Conservation (phyloP, 2,113 vertebrate genomes). For the Ariopsis seemanni region DNA sequence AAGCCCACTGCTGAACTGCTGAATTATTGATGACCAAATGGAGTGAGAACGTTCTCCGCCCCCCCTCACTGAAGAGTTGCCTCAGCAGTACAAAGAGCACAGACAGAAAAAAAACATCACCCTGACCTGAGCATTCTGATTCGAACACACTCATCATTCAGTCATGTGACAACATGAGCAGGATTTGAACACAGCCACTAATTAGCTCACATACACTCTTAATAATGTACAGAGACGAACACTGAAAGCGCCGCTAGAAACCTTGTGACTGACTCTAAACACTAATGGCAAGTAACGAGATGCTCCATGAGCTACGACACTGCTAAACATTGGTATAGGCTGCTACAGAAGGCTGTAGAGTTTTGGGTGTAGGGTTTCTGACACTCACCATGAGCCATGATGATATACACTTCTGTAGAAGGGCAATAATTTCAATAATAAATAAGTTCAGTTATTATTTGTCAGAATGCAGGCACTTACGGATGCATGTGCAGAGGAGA, state of each 20-base stretch:
- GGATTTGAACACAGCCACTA: neutral
- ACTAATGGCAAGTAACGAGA: neutral
- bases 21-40: conserved; percentile 70
- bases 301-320: neutral
- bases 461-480: too few relatives aligned
- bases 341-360: neutral
- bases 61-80: conserved; percentile 8
- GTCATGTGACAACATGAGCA: neutral
- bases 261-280: neutral
- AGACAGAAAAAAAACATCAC: neutral
- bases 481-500: too few relatives aligned
- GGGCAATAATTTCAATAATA: too few relatives aligned
- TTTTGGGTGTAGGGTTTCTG: neutral
- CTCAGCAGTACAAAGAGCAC: conserved; percentile 9
- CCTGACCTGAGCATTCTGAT: neutral
- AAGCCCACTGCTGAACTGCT: conserved; percentile 57
- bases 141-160: neutral
- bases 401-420: too few relatives aligned
- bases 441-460: too few relatives aligned
- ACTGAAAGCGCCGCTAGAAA: neutral
- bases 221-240: neutral
- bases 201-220: neutral
- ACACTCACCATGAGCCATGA: neutral
- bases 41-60: conserved; percentile 1
- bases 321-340: neutral